Evolutionary conservation across 2,113 vertebrate species (phyloP).

Genomic region (Rousettus leschenaultii): DNA sequence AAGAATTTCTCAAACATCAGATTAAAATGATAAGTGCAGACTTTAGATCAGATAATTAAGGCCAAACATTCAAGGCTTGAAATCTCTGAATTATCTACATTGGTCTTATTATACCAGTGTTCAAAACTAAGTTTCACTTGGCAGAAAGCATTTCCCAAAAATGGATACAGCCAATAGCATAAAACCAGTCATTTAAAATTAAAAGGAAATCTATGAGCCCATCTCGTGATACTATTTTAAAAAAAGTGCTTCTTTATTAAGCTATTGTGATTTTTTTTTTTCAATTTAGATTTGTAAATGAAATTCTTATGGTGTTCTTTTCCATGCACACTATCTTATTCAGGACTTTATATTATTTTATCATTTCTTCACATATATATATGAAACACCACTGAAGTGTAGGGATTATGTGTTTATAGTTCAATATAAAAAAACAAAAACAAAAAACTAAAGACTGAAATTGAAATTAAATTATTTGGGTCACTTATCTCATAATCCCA

Average conservation of each 20-base stretch:
- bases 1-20: not conserved
- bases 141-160: not conserved
- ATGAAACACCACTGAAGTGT: not conserved
- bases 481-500: not conserved
- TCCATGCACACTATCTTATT: not conserved
- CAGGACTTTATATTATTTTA: not conserved
- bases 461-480: not conserved
- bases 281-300: not conserved
- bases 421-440: not conserved
- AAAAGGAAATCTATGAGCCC: not conserved
- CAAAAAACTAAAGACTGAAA: constrained; percentile 11
- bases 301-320: not conserved
- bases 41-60: not conserved
- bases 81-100: not conserved
- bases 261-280: not conserved
- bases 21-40: constrained; percentile 3
- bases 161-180: not conserved
- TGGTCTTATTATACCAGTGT: not conserved
- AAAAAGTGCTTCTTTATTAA: not conserved
- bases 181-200: not conserved
- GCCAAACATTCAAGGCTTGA: constrained; percentile 7
- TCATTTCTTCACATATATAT: not conserved
- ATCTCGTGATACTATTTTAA: not conserved
- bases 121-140: constrained; percentile 39
- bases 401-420: not conserved